Conservation (phyloP, 2,113 vertebrate species). For the Empidonax traillii region DNA sequence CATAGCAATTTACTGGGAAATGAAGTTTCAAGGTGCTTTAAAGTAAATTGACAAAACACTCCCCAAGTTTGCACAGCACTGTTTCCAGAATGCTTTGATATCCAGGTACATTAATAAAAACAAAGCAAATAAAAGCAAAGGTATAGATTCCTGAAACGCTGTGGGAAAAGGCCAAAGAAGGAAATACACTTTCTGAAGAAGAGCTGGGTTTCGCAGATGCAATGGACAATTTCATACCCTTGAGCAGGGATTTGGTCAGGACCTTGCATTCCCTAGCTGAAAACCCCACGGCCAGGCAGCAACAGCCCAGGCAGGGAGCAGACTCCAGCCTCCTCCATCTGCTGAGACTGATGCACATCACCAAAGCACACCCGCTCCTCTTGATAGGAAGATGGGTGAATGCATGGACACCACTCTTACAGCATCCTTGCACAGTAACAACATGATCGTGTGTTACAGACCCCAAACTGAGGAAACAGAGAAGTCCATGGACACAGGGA, state of each 20-base stretch:
- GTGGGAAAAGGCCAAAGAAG: background rate
- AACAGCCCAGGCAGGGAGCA: background rate
- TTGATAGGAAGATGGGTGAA: background rate
- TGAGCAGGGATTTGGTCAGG: background rate
- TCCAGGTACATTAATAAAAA: background rate
- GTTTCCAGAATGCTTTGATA: background rate
- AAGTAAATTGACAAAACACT: background rate
- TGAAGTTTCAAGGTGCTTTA: background rate
- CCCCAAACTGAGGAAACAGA: background rate
- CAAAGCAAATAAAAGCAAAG: background rate
- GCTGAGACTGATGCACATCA: fast-evolving
- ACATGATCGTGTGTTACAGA: fast-evolving
- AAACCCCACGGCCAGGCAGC: background rate
- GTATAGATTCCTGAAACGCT: background rate
- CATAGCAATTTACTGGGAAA: background rate
- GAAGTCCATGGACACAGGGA: background rate
- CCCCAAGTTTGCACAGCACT: background rate
- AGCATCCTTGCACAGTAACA: background rate
- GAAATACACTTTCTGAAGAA: background rate
- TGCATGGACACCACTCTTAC: fast-evolving
- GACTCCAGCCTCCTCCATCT: background rate
- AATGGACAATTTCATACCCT: background rate
- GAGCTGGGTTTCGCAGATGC: background rate
- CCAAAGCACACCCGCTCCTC: fast-evolving
- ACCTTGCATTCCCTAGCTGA: background rate